Base-by-base conservation (phyloP, 2,113 vertebrate genomes). In the Odocoileus virginianus region DNA sequence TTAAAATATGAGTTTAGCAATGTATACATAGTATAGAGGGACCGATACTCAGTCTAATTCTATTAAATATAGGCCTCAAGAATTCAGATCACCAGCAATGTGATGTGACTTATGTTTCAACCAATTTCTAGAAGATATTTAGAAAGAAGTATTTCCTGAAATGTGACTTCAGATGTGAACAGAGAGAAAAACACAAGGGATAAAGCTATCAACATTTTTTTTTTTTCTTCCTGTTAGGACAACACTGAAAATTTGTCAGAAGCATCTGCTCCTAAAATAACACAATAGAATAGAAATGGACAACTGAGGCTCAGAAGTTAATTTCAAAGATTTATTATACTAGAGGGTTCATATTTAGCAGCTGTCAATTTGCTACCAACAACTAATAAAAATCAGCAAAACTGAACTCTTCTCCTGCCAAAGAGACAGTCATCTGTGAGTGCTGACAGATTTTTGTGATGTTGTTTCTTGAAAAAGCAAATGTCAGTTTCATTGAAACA, bases 381-480 rank as follows among this genome's bases (percentile, higher is more conserved):
- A 98, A 98, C 96, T 98, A 98, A 97, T 83, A 97, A 97, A 97
- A 98, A 97, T 97, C 96, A 97, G 95, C 94, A 91, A 95, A 98
- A 98, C 1, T 10, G 81, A 97, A 96, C 90, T 96, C 94, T 97
- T 97, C 7, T 78, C n/a, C 78, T 98, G 97, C 98, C 97, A 98
- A 96, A 98, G 94, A 98, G 93, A 96, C 92, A 98, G 96, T 85
- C 98, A 87, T 95, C 91, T 93, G 64, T 96, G 93, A 79, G 86
- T 64, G 11, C 14, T 95, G 83, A 14, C 28, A 36, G 54, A 97
- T 94, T 83, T 52, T 14, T 12, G 52, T 86, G 30, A 30, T 96
- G 15, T 50, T 95, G 12, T 64, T 91, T 96, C 96, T 95, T 79
- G 60, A 93, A 93, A 95, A 90, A 90, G 91, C 23, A 83, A 95